Base-by-base conservation (phyloP, 2,797 vertebrate species). In the Benthosema pterotum region DNA sequence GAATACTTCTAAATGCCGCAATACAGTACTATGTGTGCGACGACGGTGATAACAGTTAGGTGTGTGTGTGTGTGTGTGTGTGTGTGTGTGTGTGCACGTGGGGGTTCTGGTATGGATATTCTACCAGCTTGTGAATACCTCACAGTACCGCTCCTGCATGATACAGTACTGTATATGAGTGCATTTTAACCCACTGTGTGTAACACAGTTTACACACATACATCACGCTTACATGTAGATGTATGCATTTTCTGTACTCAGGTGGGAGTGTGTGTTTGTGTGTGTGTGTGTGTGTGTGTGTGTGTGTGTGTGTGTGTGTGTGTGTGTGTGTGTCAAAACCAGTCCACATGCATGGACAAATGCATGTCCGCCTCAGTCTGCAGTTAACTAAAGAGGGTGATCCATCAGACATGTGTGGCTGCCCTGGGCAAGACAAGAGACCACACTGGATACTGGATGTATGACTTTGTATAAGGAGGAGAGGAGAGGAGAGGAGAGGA, bases 101-200 rank as follows among this genome's bases (percentile, higher is more conserved):
- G 7, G 32, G 7, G 57, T 42, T 19, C 38, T 19, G 1, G 19
- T 52, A 45, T 17, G 17, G 48, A 18, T 17, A 3, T 16, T 38
- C 38, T 50, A 53, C 49, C 59, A 47, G 18, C 47, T 46, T 57
- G 47, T 50, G 50, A 71, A 51, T 14, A 57, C 50, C 1, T 71
- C 72, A 58, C 14, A 51, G 58, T 60, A 38, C 61, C 45, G 6
- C 11, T 32, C 7, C 48, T 9, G 17, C 32, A 57, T 76, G 79
- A 82, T 78, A n/a, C n/a, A n/a, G n/a, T n/a, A n/a, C n/a, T n/a
- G n/a, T n/a, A 53, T 46, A 78, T 76, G 43, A 43, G 56, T 70
- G 47, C 53, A 65, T 54, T 28, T 43, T 7, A 46, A 16, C 57
- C 57, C 45, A 60, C n/a, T n/a, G n/a, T n/a, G n/a, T n/a, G n/a